Evolutionary conservation across 2,888 invertebrate genomes (phyloP).

Genomic region (Laothoe populi): DNA sequence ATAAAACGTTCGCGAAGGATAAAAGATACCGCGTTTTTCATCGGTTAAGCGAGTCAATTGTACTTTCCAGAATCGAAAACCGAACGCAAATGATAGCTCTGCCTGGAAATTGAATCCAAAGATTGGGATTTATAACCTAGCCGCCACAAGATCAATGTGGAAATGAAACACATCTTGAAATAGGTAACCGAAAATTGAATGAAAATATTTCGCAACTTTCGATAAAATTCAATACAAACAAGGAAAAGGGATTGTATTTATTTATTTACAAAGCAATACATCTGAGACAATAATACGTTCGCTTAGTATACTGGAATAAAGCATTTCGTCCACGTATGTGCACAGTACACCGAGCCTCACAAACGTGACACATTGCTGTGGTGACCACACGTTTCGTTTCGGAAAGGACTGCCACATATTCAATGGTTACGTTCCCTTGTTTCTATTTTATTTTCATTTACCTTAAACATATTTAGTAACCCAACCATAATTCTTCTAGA

Average conservation of each 20-base stretch:
- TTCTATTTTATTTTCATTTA: too few relatives aligned
- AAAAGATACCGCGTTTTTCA: too few relatives aligned
- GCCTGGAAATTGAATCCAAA: too few relatives aligned
- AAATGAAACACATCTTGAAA: neutral
- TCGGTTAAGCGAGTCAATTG: too few relatives aligned
- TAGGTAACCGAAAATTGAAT: neutral
- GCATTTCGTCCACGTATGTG: slow-evolving; percentile 9
- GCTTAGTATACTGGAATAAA: neutral
- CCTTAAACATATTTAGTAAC: too few relatives aligned
- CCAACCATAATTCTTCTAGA: too few relatives aligned
- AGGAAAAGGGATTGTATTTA: neutral
- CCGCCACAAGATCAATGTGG: too few relatives aligned
- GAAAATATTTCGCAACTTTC: neutral
- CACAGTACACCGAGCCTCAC: neutral
- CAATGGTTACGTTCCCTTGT: too few relatives aligned
- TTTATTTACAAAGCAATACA: slow-evolving; percentile 8
- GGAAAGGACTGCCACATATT: slow-evolving; percentile 33
- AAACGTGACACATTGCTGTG: neutral
- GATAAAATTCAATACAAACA: neutral
- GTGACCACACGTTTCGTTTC: neutral
- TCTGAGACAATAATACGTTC: slow-evolving; percentile 6
- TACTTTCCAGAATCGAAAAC: too few relatives aligned
- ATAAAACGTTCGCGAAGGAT: too few relatives aligned
- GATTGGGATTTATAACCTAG: too few relatives aligned
- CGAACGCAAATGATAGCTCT: too few relatives aligned